A percentile compares a stretch with the other conserved stretches of the same genome.
Conservation (phyloP, 1,140 invertebrate genomes). For the Trichoplusia ni region DNA sequence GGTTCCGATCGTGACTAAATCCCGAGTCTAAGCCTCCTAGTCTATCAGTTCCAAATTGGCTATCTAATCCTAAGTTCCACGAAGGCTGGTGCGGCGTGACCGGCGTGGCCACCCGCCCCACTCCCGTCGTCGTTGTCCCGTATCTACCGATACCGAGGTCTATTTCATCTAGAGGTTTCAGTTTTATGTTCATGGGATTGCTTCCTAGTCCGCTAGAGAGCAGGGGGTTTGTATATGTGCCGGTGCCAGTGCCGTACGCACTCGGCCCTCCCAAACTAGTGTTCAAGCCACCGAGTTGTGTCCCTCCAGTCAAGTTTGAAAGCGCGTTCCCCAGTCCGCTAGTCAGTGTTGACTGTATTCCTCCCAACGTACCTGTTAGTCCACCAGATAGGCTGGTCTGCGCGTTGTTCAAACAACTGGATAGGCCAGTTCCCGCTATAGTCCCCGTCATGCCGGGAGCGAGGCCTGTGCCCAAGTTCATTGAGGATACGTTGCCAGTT, state of each 20-base stretch:
- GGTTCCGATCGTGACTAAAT: slow-evolving; percentile 82
- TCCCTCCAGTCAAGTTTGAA: slow-evolving; percentile 72
- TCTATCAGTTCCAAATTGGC: slow-evolving; percentile 84
- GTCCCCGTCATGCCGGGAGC: slow-evolving; percentile 66
- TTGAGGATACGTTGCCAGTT: slow-evolving; percentile 70
- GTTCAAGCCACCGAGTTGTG: slow-evolving; percentile 76
- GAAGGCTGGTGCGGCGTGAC: slow-evolving; percentile 83
- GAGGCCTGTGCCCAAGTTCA: slow-evolving; percentile 66
- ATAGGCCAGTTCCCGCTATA: slow-evolving; percentile 65
- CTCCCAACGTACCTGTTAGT: slow-evolving; percentile 67
- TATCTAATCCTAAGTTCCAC: slow-evolving; percentile 83
- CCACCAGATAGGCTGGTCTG: slow-evolving; percentile 73
- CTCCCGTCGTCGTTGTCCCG: slow-evolving; percentile 65
- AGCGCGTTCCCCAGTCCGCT: slow-evolving; percentile 73
- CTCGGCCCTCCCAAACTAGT: slow-evolving; percentile 76
- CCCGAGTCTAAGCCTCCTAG: slow-evolving; percentile 79
- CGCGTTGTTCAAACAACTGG: slow-evolving; percentile 73
- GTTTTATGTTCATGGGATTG: slow-evolving; percentile 83
- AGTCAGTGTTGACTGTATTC: slow-evolving; percentile 70
- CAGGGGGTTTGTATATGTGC: slow-evolving; percentile 84
- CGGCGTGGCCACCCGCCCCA: slow-evolving; percentile 84
- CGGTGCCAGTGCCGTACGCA: slow-evolving; percentile 78
- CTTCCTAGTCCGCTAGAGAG: slow-evolving; percentile 76
- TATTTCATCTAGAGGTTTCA: slow-evolving; percentile 86
- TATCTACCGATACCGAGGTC: slow-evolving; percentile 84